Evolutionary conservation across 1,140 invertebrate genomes (phyloP).

Genomic region (Muscidifurax raptorellus): DNA sequence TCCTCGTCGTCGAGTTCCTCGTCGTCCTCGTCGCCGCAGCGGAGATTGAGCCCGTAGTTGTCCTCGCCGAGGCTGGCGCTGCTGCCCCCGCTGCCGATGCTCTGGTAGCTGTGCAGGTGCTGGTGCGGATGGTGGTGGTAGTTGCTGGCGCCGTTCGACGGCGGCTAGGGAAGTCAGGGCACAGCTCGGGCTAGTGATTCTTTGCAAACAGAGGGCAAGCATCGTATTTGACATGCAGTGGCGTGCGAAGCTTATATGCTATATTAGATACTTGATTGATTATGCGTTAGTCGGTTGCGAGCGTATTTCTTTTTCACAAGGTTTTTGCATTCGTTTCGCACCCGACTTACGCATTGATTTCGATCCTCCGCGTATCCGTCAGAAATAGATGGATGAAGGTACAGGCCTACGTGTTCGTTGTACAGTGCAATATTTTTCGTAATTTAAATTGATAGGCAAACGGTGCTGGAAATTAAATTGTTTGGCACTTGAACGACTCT

Average conservation of each 20-base stretch:
- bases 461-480: too few species aligned
- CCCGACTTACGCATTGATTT: neutral
- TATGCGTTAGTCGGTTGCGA: slow-evolving; percentile 33
- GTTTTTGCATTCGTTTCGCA: too few species aligned
- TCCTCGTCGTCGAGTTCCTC: slow-evolving; percentile 57
- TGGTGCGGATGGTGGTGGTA: neutral
- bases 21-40: slow-evolving; percentile 62
- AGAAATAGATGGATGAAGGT: neutral
- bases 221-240: slow-evolving; percentile 68
- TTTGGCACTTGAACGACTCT: too few species aligned
- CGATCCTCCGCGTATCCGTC: neutral
- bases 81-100: neutral
- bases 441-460: neutral
- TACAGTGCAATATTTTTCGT: neutral
- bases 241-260: slow-evolving; percentile 72
- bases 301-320: neutral
- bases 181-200: slow-evolving; percentile 73
- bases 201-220: slow-evolving; percentile 75
- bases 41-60: slow-evolving; percentile 62
- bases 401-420: neutral
- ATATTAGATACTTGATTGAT: slow-evolving; percentile 42
- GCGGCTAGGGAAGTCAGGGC: slow-evolving; percentile 73
- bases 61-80: slow-evolving; percentile 60
- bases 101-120: neutral
- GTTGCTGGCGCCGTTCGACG: slow-evolving; percentile 59